Conservation (phyloP, 2,113 vertebrate genomes). For the Tichodroma muraria region DNA sequence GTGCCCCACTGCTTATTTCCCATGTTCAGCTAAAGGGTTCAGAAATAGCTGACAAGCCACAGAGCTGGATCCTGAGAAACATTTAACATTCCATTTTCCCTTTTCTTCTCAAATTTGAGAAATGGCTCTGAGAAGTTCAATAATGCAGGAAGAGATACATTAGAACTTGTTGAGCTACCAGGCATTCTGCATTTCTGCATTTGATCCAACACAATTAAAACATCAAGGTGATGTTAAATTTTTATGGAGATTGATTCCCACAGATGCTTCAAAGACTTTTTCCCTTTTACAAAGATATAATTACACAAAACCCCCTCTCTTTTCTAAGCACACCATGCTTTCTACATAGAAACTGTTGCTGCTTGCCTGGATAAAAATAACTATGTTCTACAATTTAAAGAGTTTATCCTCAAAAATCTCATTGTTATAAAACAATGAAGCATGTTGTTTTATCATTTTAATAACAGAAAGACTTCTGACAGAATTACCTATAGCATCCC, state of each 20-base stretch:
- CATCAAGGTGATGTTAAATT: not conserved
- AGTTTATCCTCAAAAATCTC: not conserved
- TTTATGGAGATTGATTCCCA: conserved; percentile 30
- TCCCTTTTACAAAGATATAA: not conserved
- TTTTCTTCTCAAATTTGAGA: not conserved
- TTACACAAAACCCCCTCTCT: not conserved
- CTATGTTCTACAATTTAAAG: not conserved
- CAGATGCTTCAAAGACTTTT: conserved; percentile 5
- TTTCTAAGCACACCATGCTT: not conserved
- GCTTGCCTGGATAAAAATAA: not conserved
- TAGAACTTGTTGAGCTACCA: not conserved
- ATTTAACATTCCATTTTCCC: not conserved
- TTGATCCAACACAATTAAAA: conserved; percentile 36
- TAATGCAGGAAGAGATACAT: not conserved
- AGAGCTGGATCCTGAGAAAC: not conserved
- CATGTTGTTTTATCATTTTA: not conserved
- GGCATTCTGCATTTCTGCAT: conserved; percentile 4
- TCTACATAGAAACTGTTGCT: not conserved
- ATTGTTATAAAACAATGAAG: not conserved
- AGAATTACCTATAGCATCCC: not conserved
- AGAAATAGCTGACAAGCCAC: not conserved
- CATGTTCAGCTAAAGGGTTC: not conserved
- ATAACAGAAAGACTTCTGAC: not conserved
- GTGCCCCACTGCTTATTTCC: not conserved
- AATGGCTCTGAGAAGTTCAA: not conserved